Conservation (phyloP, 2,797 vertebrate species). For the Ceryle rudis region DNA sequence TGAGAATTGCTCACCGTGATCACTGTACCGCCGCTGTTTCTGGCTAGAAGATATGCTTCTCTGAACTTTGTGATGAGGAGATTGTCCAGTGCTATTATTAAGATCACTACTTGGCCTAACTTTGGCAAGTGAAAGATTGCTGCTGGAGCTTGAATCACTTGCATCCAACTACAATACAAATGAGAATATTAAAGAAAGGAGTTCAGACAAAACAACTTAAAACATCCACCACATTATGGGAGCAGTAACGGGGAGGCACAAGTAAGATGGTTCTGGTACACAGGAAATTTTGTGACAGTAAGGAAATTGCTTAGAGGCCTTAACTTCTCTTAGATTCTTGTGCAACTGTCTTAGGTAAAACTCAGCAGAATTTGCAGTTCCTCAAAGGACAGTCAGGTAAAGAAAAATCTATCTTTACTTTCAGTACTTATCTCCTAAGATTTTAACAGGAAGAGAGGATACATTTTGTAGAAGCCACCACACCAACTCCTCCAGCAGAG, state of each 20-base stretch:
- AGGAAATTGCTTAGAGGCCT: not conserved
- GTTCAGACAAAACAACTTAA: constrained; percentile 20
- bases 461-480: not conserved
- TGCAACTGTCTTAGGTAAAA: not conserved
- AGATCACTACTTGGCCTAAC: constrained; percentile 93
- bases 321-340: not conserved
- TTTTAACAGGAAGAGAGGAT: not conserved
- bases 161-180: constrained; percentile 87
- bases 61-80: constrained; percentile 96
- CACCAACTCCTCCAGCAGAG: not conserved
- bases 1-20: constrained; percentile 87
- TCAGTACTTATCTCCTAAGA: not conserved
- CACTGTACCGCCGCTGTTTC: constrained; percentile 96
- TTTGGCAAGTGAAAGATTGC: constrained; percentile 94
- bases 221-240: not conserved
- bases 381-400: not conserved
- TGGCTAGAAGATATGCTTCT: constrained; percentile 94
- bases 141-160: constrained; percentile 95
- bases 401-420: not conserved
- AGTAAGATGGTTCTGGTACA: not conserved
- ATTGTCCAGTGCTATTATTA: constrained; percentile 90
- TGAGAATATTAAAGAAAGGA: constrained; percentile 45
- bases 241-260: not conserved
- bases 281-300: not conserved
- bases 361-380: not conserved